Base-by-base conservation (phyloP, 2,888 invertebrate genomes). In the Palloptera scutellata region DNA sequence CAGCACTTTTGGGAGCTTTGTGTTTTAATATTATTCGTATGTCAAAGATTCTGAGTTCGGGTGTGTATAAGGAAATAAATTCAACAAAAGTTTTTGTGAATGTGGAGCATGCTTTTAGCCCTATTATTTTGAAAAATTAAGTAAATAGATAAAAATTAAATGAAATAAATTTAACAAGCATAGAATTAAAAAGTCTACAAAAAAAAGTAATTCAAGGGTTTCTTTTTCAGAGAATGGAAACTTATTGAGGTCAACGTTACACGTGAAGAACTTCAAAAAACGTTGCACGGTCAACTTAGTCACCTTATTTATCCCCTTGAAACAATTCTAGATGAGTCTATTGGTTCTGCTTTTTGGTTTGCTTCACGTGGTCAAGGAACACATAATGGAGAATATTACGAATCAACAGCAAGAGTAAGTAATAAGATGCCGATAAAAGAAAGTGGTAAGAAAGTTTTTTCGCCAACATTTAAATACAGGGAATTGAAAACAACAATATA, bases 341-440 rank as follows among this genome's bases (percentile, higher is more conserved):
- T 99, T 61, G 98, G 98, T 0, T 94, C 93, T 81, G 97, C 94
- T n/a, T 86, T 95, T 57, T 99, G 98, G 97, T 99, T 98, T 88
- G 98, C 98, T 30, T 91, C 95, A 58, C 87, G 91, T 77, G 96
- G 92, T 4, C 79, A 86, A 71, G 92, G 90, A 11, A 65, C 64
- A 59, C 74, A 68, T n/a, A 67, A 59, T 52, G 68, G 61, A 12
- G 20, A 52, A 12, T n/a, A 15, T 4, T 78, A 76, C 60, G 66
- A 69, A 58, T 77, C 78, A 19, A 54, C 76, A 9, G 70, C 75
- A 15, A 75, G 79, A 66, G 79, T 79, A 70, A 70, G 67, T 68
- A n/a, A 20, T 6, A 60, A 12, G 11, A n/a, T n/a, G n/a, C n/a
- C n/a, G n/a, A n/a, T n/a, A n/a, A n/a, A n/a, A n/a, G n/a, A n/a